phyloP scores from a whole-genome alignment of 1,140 invertebrate species.

The Pollicipes pollicipes region DNA sequence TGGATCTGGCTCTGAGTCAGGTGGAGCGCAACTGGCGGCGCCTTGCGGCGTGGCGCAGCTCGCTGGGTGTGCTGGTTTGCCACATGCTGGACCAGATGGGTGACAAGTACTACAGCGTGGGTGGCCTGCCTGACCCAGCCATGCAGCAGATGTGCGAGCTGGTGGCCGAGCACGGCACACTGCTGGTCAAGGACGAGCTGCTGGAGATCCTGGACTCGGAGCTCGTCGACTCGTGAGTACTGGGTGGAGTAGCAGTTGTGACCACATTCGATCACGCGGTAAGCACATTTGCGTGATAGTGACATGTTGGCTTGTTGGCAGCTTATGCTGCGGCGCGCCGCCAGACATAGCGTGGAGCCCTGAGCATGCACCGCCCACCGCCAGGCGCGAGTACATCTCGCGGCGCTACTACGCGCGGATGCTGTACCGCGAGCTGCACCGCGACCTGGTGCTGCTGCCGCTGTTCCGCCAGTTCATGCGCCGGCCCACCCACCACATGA shows the following conservation, averaged over 20 bases:
- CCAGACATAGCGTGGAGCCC: too few relatives aligned
- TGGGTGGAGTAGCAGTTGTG: too few relatives aligned
- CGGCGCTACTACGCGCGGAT: neutral
- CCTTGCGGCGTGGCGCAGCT: neutral
- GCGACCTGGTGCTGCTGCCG: neutral
- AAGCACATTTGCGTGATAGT: too few relatives aligned
- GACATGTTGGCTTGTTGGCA: too few relatives aligned
- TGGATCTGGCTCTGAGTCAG: neutral
- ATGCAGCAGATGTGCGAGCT: neutral
- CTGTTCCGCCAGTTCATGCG: neutral
- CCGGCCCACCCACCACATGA: neutral
- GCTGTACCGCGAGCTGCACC: conserved; percentile 1
- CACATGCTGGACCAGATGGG: neutral
- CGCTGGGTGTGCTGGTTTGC: neutral
- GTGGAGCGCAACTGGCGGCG: neutral
- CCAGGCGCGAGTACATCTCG: neutral
- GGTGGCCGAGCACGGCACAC: neutral
- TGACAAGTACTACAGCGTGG: neutral
- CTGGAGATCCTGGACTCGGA: neutral
- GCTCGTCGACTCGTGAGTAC: neutral
- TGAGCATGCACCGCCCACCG: too few relatives aligned
- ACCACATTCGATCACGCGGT: too few relatives aligned
- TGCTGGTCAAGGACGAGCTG: neutral
- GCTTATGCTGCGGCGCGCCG: too few relatives aligned
- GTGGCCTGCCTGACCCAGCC: neutral